Evolutionary conservation across 2,888 invertebrate species (phyloP).

Genomic region (Coecobrya sp.): DNA sequence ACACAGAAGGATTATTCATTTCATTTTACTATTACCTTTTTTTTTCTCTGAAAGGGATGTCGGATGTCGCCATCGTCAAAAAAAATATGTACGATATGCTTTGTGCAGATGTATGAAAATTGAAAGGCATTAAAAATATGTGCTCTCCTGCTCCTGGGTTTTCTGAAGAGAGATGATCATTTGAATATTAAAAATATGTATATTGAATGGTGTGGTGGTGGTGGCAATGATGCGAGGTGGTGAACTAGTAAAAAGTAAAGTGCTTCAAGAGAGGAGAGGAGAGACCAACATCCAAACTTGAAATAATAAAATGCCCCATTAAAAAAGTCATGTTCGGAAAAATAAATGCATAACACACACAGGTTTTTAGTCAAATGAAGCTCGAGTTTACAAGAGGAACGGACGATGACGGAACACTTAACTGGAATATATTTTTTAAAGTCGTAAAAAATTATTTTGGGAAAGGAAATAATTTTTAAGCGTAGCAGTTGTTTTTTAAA

Average conservation of each 20-base stretch:
- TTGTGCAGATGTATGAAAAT: slow-evolving; percentile 2
- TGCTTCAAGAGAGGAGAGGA: background rate
- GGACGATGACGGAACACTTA: background rate
- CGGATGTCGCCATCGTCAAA: background rate
- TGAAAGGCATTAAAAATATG: too few species aligned
- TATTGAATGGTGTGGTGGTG: background rate
- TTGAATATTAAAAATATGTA: slow-evolving; percentile 3
- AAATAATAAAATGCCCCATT: slow-evolving; percentile 67
- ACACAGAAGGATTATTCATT: slow-evolving; percentile 24
- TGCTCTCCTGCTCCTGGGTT: background rate
- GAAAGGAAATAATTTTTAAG: background rate
- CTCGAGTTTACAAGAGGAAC: background rate
- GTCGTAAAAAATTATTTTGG: slow-evolving; percentile 64
- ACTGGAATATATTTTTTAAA: slow-evolving; percentile 51
- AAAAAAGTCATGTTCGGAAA: slow-evolving; percentile 24
- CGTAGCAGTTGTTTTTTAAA: slow-evolving; percentile 50
- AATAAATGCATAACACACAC: too few species aligned
- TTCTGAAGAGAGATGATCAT: too few species aligned
- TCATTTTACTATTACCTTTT: background rate
- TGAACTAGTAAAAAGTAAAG: background rate
- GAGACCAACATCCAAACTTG: background rate
- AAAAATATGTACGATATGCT: background rate
- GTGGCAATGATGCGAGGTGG: background rate
- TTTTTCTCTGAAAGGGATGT: slow-evolving; percentile 19
- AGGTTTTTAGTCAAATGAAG: background rate